Evolutionary conservation across 2,113 vertebrate genomes (phyloP).

Genomic region (Thymallus thymallus): DNA sequence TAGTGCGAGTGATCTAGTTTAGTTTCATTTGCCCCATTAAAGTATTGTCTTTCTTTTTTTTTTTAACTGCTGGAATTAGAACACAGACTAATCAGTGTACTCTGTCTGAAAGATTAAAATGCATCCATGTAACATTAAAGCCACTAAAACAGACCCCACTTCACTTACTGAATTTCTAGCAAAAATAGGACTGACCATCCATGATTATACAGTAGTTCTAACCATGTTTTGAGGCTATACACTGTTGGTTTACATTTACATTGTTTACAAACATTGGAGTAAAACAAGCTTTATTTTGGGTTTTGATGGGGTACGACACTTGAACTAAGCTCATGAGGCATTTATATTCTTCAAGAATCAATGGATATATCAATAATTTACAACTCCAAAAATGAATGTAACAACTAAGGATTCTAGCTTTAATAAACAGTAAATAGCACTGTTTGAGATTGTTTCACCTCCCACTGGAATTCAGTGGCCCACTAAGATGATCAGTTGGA

Average conservation of each 20-base stretch:
- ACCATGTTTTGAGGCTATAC: no score
- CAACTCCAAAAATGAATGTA: no score
- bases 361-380: no score
- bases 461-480: conserved; percentile 13
- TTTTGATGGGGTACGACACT: no score
- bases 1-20: conserved; percentile 60
- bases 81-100: conserved; percentile 30
- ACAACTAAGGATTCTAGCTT: no score
- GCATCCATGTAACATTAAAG: conserved; percentile 1
- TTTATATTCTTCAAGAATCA: no score
- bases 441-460: conserved; percentile 7
- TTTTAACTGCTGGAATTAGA: conserved; percentile 46
- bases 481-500: conserved; percentile 4
- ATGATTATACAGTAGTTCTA: no score
- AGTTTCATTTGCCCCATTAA: conserved; percentile 57
- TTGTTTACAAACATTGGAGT: no score
- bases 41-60: conserved; percentile 31
- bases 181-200: not conserved
- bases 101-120: conserved; percentile 33
- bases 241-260: no score
- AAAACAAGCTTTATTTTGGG: no score
- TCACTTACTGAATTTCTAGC: not conserved
- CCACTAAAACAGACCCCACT: conserved; percentile 16
- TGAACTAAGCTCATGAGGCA: no score
- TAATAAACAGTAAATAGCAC: not conserved